Base-by-base conservation (phyloP, 2,797 vertebrate species). In the Otolemur crassicaudatus region DNA sequence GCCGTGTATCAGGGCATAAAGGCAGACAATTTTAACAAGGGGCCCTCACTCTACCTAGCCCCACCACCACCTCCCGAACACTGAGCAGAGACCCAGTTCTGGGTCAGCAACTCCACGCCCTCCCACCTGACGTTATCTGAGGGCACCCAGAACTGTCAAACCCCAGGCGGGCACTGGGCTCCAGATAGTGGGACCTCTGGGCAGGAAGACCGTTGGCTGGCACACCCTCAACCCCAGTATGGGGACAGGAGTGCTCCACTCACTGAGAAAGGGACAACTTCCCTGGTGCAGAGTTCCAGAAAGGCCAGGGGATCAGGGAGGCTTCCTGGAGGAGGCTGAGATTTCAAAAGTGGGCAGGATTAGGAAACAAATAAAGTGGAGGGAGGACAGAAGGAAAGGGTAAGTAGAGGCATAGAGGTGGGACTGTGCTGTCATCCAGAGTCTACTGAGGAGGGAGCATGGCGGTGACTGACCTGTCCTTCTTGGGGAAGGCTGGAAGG, bases 1-100 rank as follows among this genome's bases (percentile, higher is more conserved):
- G 1, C 0, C 2, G 43, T 0, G 0, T 2, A 16, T 0, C 34
- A 1, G 16, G 37, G 23, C 13, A 10, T 4, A 6, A 14, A 20
- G 2, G 40, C 0, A 1, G 63, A 9, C 1, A 0, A 7, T 0
- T 19, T 25, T 23, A 3, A 11, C 20, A 1, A 22, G 43, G 58
- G 65, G 46, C 2, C 6, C 27, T 2, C 0, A 0, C n/a, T 2
- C 31, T 1, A 4, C 46, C 1, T 5, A 0, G 34, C 58, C 23
- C 49, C 6, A 17, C 49, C 0, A 0, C 8, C 70, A 58, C 12
- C n/a, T 77, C 83, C 60, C 9, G 5, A 6, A 63, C 43, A 3
- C 61, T 0, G 2, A 1, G 0, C 1, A 43, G 23, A 7, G 19
- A 25, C 7, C 0, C 0, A 69, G 25, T 29, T 63, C 92, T 17